Conservation (phyloP, 2,888 invertebrate species). For the Drosophila trichaetosa region DNA sequence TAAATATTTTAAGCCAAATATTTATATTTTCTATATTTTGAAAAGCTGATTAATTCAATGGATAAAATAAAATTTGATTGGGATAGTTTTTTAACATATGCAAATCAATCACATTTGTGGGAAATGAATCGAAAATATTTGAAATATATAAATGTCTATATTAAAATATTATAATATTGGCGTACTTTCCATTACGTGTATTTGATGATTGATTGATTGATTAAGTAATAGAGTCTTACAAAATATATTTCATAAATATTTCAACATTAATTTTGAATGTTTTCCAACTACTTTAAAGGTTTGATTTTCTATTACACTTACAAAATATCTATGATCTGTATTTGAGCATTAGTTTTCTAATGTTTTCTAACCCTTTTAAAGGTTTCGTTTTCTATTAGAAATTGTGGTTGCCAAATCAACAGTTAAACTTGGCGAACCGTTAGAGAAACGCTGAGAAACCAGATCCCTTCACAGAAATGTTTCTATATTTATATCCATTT, state of each 20-base stretch:
- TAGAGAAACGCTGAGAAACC: background rate
- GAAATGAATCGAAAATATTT: background rate
- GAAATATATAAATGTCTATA: background rate
- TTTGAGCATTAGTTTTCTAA: background rate
- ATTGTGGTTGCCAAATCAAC: slow-evolving; percentile 1
- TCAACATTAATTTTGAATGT: background rate
- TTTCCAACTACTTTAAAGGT: background rate
- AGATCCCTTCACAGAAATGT: slow-evolving; percentile 26
- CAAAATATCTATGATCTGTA: background rate
- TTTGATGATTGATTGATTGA: background rate
- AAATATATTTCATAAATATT: background rate
- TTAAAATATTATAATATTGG: background rate
- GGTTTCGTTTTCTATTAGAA: background rate
- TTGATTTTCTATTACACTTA: background rate
- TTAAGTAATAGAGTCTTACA: too few species aligned
- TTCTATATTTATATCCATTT: slow-evolving; percentile 66
- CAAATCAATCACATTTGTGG: background rate
- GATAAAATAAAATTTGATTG: background rate
- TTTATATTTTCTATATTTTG: background rate
- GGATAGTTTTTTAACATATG: background rate
- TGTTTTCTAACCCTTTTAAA: background rate
- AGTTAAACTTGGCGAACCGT: slow-evolving; percentile 7
- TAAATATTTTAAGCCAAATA: background rate
- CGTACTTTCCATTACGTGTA: background rate
- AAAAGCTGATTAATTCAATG: background rate